These are phyloP conservation scores for Hydrozoanthus gracilis DNA, from an alignment of 92 coral and sea anemone species.

Conservation along the genomic window DNA sequence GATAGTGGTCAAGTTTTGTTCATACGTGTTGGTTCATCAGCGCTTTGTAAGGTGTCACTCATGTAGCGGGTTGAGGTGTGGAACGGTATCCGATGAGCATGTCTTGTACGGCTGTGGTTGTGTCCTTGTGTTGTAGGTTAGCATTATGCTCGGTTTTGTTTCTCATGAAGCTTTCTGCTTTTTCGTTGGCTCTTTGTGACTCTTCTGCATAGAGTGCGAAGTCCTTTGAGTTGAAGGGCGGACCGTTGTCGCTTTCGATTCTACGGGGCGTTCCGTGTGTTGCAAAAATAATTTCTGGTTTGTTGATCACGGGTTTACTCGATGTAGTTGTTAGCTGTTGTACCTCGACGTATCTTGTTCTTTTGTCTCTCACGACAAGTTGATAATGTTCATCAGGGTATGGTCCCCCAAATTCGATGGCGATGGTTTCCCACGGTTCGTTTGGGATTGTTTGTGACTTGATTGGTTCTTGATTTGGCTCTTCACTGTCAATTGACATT, in stretches of 20 bases:
- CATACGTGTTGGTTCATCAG: conserved; percentile 47
- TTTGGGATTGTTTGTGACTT: conserved; percentile 47
- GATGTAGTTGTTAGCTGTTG: conserved; percentile 44
- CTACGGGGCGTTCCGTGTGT: conserved; percentile 51
- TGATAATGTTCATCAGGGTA: conserved; percentile 57
- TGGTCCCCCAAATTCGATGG: conserved; percentile 62
- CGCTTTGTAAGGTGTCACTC: conserved; percentile 33
- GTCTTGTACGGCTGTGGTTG: neutral
- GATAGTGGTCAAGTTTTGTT: conserved; percentile 52
- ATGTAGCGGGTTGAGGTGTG: conserved; percentile 36
- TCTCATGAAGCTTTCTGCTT: conserved; percentile 13
- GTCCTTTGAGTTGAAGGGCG: neutral
- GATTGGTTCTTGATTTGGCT: conserved; percentile 43
- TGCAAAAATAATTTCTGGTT: conserved; percentile 48
- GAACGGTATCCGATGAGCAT: conserved; percentile 31
- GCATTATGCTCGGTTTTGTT: conserved; percentile 41
- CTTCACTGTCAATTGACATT: conserved; percentile 61
- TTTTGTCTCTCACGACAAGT: conserved; percentile 55
- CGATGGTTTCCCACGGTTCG: conserved; percentile 58
- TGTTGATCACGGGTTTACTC: conserved; percentile 33
- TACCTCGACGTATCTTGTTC: conserved; percentile 54
- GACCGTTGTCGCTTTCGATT: conserved; percentile 4
- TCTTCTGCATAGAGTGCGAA: neutral
- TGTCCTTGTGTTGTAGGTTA: conserved; percentile 1
- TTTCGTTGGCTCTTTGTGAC: conserved; percentile 7